A percentile compares a stretch with the other conserved stretches of the same genome.
These are phyloP conservation scores for Riparia riparia DNA, from an alignment of 2,113 vertebrate genomes.

Conservation along the genomic window DNA sequence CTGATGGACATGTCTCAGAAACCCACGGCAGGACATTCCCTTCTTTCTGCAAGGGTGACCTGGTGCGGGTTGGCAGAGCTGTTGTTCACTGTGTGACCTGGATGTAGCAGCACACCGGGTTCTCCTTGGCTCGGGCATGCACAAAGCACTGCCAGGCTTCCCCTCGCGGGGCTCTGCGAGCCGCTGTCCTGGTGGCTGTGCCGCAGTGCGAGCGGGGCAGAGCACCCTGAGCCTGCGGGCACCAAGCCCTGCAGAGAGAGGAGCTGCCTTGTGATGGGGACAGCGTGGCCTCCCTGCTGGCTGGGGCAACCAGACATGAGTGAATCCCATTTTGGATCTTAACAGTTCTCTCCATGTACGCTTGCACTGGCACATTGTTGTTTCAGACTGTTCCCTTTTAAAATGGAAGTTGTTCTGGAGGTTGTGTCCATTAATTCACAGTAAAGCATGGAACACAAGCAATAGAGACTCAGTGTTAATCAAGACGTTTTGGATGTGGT, in stretches of 20 bases:
- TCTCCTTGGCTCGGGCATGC: accelerated
- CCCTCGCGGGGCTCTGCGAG: neutral
- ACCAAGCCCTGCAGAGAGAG: neutral
- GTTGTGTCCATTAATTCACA: neutral
- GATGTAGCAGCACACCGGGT: accelerated
- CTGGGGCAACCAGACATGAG: neutral
- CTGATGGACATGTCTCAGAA: neutral
- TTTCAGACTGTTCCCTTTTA: neutral
- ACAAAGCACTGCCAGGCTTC: accelerated
- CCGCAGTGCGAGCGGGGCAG: neutral
- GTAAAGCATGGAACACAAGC: accelerated
- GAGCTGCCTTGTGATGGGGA: accelerated
- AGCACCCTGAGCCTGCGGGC: accelerated
- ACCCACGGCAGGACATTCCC: accelerated
- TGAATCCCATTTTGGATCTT: accelerated
- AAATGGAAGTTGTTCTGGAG: neutral
- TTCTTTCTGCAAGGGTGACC: neutral
- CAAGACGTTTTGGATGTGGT: neutral
- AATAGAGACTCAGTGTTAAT: neutral
- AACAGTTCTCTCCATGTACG: accelerated
- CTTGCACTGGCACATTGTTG: accelerated
- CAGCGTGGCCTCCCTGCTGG: neutral
- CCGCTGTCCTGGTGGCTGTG: too few species aligned
- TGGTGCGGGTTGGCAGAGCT: accelerated
- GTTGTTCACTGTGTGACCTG: accelerated